Conservation (phyloP, 2,113 vertebrate species). For the Zeus faber region DNA sequence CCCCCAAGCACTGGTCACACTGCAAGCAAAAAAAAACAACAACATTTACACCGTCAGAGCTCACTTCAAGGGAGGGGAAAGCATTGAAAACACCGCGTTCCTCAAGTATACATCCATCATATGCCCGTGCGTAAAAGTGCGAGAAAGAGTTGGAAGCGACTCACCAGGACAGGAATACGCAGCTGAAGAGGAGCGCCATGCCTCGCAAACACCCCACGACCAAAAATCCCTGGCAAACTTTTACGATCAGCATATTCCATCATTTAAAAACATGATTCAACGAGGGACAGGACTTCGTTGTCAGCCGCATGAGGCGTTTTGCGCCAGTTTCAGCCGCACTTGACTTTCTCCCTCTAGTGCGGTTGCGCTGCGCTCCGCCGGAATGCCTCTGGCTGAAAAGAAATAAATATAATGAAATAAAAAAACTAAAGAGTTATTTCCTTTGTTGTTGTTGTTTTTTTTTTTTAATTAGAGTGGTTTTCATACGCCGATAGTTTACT, state of each 20-base stretch:
- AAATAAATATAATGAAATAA: slow-evolving; percentile 8
- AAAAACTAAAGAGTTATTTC: slow-evolving; percentile 78
- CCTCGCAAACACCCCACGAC: slow-evolving; percentile 56
- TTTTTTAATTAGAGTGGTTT: slow-evolving; percentile 78
- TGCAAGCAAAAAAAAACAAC: slow-evolving; percentile 55
- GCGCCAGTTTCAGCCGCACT: slow-evolving; percentile 40
- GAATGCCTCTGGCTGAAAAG: slow-evolving; percentile 62
- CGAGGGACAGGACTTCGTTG: slow-evolving; percentile 37
- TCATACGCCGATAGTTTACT: no score
- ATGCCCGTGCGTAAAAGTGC: slow-evolving; percentile 63
- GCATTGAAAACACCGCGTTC: slow-evolving; percentile 6
- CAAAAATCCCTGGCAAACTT: slow-evolving; percentile 74
- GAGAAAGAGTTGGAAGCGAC: slow-evolving; percentile 58
- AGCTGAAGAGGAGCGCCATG: slow-evolving; percentile 82
- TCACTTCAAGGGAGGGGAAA: no score
- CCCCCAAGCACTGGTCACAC: slow-evolving; percentile 71
- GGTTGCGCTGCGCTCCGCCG: slow-evolving; percentile 68
- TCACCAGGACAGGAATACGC: slow-evolving; percentile 82
- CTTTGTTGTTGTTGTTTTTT: no score
- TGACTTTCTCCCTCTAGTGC: slow-evolving; percentile 63
- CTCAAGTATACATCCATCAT: slow-evolving; percentile 15
- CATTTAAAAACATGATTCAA: slow-evolving; percentile 46
- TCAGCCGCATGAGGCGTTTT: no score
- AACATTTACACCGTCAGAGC: not conserved
- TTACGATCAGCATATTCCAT: slow-evolving; percentile 66